Percentiles rank a stretch among this genome's conserved stretches.
phyloP scores from a whole-genome alignment of 2,888 invertebrate genomes.

The Papilio demoleus region DNA sequence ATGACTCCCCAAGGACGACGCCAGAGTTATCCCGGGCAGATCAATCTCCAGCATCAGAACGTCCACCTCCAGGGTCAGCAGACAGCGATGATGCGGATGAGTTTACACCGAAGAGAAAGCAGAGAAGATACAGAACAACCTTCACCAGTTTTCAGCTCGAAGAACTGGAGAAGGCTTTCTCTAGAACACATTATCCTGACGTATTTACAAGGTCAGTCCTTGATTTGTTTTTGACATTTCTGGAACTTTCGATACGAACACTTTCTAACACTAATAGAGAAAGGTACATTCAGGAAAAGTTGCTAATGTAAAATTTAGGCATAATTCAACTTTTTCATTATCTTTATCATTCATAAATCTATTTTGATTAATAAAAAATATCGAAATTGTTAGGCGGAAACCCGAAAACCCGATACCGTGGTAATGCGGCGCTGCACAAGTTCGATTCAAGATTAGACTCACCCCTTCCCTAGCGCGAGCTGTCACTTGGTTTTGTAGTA shows the following conservation, averaged over 20 bases:
- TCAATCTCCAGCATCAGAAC: constrained; percentile 75
- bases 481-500: no score
- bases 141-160: constrained; percentile 97
- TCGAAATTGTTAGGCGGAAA: no score
- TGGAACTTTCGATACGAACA: no score
- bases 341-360: no score
- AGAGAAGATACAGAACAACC: constrained; percentile 95
- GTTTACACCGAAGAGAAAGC: constrained; percentile 94
- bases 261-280: no score
- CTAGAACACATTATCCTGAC: constrained; percentile 98
- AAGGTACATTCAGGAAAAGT: no score
- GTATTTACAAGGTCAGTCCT: constrained; percentile 94
- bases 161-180: constrained; percentile 98
- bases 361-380: no score
- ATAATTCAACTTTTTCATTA: background rate
- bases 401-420: no score
- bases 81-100: constrained; percentile 89
- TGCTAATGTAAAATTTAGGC: background rate
- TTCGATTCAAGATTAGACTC: no score
- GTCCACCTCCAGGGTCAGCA: constrained; percentile 83
- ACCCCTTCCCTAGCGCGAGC: no score
- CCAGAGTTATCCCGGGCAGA: constrained; percentile 72
- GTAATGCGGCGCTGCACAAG: no score
- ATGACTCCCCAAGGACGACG: constrained; percentile 75
- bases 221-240: background rate